Conservation (phyloP, 2,888 invertebrate genomes). For the Stenodera caucasica region DNA sequence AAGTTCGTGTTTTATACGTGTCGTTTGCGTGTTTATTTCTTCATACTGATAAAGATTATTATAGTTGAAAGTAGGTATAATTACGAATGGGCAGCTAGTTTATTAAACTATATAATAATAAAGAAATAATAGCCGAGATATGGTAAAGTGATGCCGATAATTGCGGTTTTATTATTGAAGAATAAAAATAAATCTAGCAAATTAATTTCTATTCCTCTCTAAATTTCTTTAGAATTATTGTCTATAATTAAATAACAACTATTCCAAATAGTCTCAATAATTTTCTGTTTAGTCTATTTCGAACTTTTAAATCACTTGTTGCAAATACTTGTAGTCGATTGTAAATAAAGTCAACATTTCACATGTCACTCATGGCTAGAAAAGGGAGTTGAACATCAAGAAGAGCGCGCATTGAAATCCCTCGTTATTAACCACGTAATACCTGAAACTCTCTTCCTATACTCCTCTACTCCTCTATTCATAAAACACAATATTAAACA, state of each 20-base stretch:
- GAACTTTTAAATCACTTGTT: neutral
- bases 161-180: neutral
- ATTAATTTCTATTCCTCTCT: neutral
- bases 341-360: neutral
- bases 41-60: neutral
- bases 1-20: neutral
- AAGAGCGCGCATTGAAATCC: neutral
- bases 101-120: neutral
- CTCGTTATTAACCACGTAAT: too few relatives aligned
- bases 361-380: neutral
- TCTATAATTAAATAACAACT: neutral
- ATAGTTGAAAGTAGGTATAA: neutral
- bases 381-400: neutral
- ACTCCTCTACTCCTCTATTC: too few relatives aligned
- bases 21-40: neutral
- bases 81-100: neutral
- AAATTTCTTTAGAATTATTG: neutral
- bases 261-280: neutral
- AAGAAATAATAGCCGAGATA: neutral
- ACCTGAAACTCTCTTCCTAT: too few relatives aligned
- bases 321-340: neutral
- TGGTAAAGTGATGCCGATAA: constrained; percentile 1
- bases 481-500: too few relatives aligned
- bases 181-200: neutral
- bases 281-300: constrained; percentile 7